Percentiles rank a stretch among this genome's conserved stretches.
Evolutionary conservation across 2,888 invertebrate genomes (phyloP).

Genomic region (Taphrorychus bicolor): DNA sequence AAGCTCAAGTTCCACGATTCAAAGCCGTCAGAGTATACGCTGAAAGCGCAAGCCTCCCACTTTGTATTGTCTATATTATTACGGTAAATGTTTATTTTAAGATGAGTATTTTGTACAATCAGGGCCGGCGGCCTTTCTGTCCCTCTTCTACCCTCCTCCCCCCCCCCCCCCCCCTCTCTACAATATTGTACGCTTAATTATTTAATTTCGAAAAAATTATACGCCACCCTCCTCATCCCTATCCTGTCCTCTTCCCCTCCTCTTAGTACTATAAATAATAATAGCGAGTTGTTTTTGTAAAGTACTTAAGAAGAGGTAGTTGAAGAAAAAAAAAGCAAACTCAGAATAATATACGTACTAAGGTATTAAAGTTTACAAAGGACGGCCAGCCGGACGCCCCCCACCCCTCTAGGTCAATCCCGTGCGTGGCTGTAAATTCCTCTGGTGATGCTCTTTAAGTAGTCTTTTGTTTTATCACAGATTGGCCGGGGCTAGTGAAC

Average conservation of each 20-base stretch:
- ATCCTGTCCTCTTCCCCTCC: background rate
- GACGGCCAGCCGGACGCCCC: background rate
- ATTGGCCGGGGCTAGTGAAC: background rate
- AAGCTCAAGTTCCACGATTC: background rate
- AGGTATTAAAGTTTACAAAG: constrained; percentile 9
- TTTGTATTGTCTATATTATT: constrained; percentile 6
- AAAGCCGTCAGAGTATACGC: constrained; percentile 1
- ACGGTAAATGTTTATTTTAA: constrained; percentile 16
- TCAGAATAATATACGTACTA: constrained; percentile 34
- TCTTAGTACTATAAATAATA: constrained; percentile 10
- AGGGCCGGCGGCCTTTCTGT: background rate
- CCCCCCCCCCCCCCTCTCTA: constrained; percentile 10
- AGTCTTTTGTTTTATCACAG: background rate
- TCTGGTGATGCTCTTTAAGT: constrained; percentile 19
- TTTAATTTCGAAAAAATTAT: too few relatives aligned
- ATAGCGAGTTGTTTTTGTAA: constrained; percentile 39
- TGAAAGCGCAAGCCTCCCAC: constrained; percentile 1
- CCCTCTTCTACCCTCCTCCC: background rate
- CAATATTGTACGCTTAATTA: too few relatives aligned
- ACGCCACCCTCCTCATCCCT: background rate
- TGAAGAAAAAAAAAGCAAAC: constrained; percentile 27
- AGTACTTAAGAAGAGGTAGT: constrained; percentile 39
- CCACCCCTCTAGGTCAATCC: background rate
- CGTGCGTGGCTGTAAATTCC: constrained; percentile 12
- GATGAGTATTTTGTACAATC: constrained; percentile 30